Evolutionary conservation across 2,113 vertebrate species (phyloP).

Genomic region (Bettongia penicillata): DNA sequence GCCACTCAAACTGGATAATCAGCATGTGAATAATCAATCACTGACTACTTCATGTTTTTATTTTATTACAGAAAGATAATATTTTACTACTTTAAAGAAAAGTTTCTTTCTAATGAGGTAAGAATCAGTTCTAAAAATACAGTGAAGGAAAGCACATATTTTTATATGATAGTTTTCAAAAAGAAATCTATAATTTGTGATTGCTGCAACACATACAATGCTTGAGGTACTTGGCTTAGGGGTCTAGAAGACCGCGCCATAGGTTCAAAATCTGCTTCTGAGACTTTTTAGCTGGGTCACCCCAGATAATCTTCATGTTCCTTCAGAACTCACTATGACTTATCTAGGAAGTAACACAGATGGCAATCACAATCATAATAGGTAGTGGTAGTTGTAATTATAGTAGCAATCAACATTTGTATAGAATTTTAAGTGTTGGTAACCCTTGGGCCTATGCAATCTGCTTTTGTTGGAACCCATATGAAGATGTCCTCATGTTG

Average conservation of each 20-base stretch:
- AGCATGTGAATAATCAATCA: conserved; percentile 11
- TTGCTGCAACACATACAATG: background rate
- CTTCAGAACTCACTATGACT: background rate
- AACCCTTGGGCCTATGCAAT: background rate
- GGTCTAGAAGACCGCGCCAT: background rate
- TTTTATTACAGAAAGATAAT: conserved; percentile 17
- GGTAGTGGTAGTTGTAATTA: background rate
- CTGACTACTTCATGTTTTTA: conserved; percentile 6
- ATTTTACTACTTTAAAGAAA: background rate
- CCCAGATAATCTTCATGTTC: background rate
- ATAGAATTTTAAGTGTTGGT: background rate
- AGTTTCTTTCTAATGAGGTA: background rate
- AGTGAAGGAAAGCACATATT: background rate
- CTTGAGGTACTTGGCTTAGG: background rate
- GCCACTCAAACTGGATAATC: conserved; percentile 8
- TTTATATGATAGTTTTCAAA: background rate
- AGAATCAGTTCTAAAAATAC: background rate
- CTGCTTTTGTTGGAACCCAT: background rate
- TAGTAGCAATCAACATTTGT: background rate
- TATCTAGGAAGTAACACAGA: background rate
- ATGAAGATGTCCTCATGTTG: background rate
- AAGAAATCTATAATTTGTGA: background rate
- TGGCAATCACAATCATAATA: background rate
- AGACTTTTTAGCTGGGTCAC: background rate
- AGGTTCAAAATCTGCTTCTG: background rate